Percentiles rank a stretch among this genome's conserved stretches.
These are phyloP conservation scores for Calcarius lapponicus DNA, from an alignment of 2,797 vertebrate species.

Conservation along the genomic window DNA sequence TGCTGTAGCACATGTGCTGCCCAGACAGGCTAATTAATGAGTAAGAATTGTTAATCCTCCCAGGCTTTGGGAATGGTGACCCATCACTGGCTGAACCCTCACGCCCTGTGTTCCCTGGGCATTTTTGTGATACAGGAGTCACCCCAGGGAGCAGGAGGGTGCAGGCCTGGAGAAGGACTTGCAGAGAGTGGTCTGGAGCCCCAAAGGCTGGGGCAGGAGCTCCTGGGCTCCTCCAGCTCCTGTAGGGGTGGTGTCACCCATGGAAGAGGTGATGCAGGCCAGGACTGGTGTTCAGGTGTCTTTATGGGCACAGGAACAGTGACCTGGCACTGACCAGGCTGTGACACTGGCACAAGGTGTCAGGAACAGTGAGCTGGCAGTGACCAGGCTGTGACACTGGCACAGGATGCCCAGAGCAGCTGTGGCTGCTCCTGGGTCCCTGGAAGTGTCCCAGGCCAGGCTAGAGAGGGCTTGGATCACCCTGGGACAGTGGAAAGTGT, in stretches of 20 bases:
- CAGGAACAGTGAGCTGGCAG: no score
- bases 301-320: background rate
- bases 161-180: background rate
- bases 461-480: background rate
- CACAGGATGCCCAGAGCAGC: background rate
- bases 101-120: fast-evolving
- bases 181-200: background rate
- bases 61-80: background rate
- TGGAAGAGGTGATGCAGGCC: background rate
- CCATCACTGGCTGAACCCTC: background rate
- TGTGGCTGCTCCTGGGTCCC: background rate
- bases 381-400: background rate
- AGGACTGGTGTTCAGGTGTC: background rate
- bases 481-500: background rate
- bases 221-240: background rate
- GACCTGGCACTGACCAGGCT: background rate
- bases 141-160: background rate
- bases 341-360: background rate
- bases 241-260: fast-evolving
- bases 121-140: background rate
- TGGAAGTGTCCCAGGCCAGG: background rate
- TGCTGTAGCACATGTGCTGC: background rate
- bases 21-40: background rate
- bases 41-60: background rate
- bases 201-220: background rate